Evolutionary conservation across 2,888 invertebrate genomes (phyloP), one percentile per base, ranked within the genome.

Genomic region (Carterocephalus palaemon): DNA sequence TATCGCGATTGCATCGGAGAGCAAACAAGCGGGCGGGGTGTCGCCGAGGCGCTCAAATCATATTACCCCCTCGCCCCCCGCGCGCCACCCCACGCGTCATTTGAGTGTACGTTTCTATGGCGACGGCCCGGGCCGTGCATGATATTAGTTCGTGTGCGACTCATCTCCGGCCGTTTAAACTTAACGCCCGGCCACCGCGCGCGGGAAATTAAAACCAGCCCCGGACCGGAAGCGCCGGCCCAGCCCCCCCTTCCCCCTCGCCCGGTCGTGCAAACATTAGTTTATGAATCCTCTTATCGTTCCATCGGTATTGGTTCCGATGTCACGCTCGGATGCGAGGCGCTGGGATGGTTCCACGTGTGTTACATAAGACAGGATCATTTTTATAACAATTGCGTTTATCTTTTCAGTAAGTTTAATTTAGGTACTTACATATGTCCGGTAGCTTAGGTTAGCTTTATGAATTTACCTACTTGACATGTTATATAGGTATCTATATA

Each of bases 31-130:
- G 81, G 78, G 78, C 73, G 83, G 76, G 79, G 81, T 75, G 76
- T 71, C 72, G 78, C 73, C 69, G 72, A 71, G 74, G 72, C 71
- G 81, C 79, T 83, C 83, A 85, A 85, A 85, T 85, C 85, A 85
- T 86, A 84, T 85, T 84, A 85, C 85, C 85, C 81, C 83, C 81
- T 72, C 79, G 77, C 78, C 75, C 82, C 73, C 69, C 65, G 55
- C 62, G 53, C 57, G 64, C 64, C 75, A 61, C 74, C 77, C 71
- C 90, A 90, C 90, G 89, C 90, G 89, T 90, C 89, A 90, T 90
- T 89, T 89, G 88, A 88, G 88, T 87, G 88, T 88, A 88, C 89
- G 90, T 90, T 89, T 88, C 90, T 87, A 89, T 88, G 89, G 89
- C 88, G 88, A 90, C 90, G 80, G 89, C 89, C 89, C 89, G 89